Evolutionary conservation across 2,888 invertebrate genomes (phyloP).

Genomic region (Ditula angustiorana): DNA sequence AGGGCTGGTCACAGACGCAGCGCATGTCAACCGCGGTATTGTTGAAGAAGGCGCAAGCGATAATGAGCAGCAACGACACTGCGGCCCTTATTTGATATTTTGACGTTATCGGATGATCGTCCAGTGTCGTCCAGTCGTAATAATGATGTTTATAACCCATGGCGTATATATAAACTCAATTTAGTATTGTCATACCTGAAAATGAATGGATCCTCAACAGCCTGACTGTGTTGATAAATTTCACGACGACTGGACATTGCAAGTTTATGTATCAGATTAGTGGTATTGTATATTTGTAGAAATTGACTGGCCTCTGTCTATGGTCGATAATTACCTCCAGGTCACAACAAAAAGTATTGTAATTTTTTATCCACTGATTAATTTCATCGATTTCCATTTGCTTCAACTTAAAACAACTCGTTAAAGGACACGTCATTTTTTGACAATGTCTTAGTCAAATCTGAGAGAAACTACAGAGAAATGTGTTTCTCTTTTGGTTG

Average conservation of each 20-base stretch:
- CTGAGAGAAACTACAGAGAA: too few relatives aligned
- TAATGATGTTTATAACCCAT: slow-evolving; percentile 73
- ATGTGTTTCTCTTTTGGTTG: not conserved
- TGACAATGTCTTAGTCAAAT: slow-evolving; percentile 20
- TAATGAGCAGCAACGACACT: slow-evolving; percentile 52
- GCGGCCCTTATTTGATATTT: slow-evolving; percentile 55
- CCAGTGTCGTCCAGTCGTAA: slow-evolving; percentile 56
- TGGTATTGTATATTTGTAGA: not conserved
- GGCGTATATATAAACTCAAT: slow-evolving; percentile 60
- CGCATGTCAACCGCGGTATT: slow-evolving; percentile 38
- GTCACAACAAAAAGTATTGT: slow-evolving; percentile 57
- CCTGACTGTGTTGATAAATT: not conserved
- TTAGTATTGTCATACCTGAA: slow-evolving; percentile 55
- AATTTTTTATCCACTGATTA: slow-evolving; percentile 42
- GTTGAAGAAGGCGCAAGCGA: slow-evolving; percentile 38
- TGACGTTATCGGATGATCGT: slow-evolving; percentile 64
- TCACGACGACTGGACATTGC: not conserved
- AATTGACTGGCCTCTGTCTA: not conserved
- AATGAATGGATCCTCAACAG: slow-evolving; percentile 42
- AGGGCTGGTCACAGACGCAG: slow-evolving; percentile 45
- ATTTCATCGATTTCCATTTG: slow-evolving; percentile 22
- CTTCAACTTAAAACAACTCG: not conserved
- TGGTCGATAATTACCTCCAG: slow-evolving; percentile 50
- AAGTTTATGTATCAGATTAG: not conserved
- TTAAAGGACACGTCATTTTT: not conserved